Base-by-base conservation (phyloP, 2,797 vertebrate genomes). In the Hydrolagus colliei region DNA sequence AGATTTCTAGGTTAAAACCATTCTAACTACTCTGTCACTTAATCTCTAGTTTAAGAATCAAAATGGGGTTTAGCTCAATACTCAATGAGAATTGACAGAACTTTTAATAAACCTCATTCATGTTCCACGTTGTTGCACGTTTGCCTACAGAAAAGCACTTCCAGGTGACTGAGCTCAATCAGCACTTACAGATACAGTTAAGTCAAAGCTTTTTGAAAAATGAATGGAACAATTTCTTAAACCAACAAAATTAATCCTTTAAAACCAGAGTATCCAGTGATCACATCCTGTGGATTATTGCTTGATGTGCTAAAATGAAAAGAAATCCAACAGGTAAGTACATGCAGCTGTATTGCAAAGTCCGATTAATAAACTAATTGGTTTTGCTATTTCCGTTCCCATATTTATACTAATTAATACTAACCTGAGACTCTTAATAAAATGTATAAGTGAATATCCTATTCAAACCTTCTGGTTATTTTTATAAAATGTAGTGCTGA, bases 141-240 rank as follows among this genome's bases (percentile, higher is more conserved):
- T 13, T 84, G 20, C 16, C 16, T 35, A 52, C 27, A 35, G 65
- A 18, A 84, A 71, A 84, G 20, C 32, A 35, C 65, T 84, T 84
- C 65, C 79, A 84, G 79, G 79, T 32, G 18, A 84, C 27, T 68
- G 65, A 84, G 65, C 32, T 84, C 65, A 84, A 52, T 71, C 79
- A 84, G 32, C 65, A 18, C 32, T 84, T n/a, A 13, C 12, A 41
- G 79, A 68, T 84, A 35, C 65, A 71, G 79, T 84, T 68, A 71
- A 71, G 12, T 84, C 65, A 8, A 35, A n/a, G 16, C 11, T 68
- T 84, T 67, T 52, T 84, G 79, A 84, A 84, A 84, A 84, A 32
- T 71, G 65, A 68, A 84, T 71, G 65, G 32, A n/a, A 32, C 18
- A 84, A 84, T 71, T 11, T 84, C 65, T 84, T 71, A 84, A 71